phyloP scores from a whole-genome alignment of 2,113 vertebrate genomes.

The Atrichornis clamosus region DNA sequence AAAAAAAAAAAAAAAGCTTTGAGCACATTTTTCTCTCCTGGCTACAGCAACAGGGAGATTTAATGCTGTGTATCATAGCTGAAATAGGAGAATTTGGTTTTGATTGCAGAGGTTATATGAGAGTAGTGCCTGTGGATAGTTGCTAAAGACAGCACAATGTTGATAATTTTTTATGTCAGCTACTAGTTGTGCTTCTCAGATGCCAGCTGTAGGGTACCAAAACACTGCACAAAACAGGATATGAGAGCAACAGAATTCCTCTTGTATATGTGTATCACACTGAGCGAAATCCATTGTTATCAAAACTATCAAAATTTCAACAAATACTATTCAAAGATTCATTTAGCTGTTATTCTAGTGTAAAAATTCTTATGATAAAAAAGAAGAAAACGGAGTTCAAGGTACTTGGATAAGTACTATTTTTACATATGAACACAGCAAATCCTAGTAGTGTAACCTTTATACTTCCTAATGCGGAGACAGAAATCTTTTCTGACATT shows the following conservation, averaged over 20 bases:
- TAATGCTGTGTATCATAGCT: not conserved
- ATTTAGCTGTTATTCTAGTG: not conserved
- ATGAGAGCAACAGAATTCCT: not conserved
- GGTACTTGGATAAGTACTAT: not conserved
- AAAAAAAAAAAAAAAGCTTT: not conserved
- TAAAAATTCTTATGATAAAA: not conserved
- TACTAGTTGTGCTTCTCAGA: not conserved
- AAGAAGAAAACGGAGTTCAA: not conserved
- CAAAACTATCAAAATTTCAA: not conserved
- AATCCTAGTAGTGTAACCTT: not conserved
- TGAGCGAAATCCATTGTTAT: not conserved
- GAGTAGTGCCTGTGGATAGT: not conserved
- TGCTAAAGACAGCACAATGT: not conserved
- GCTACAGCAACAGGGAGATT: not conserved
- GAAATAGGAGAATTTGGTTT: not conserved
- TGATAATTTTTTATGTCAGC: not conserved
- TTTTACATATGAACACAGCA: not conserved
- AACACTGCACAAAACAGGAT: not conserved
- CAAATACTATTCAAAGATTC: not conserved
- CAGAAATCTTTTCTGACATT: not conserved
- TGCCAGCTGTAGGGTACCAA: not conserved
- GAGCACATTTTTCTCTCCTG: constrained; percentile 35
- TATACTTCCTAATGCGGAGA: not conserved
- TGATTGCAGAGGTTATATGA: not conserved
- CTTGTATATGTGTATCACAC: not conserved